Evolutionary conservation across 1,140 invertebrate species (phyloP).

Genomic region (Danaus plexippus): DNA sequence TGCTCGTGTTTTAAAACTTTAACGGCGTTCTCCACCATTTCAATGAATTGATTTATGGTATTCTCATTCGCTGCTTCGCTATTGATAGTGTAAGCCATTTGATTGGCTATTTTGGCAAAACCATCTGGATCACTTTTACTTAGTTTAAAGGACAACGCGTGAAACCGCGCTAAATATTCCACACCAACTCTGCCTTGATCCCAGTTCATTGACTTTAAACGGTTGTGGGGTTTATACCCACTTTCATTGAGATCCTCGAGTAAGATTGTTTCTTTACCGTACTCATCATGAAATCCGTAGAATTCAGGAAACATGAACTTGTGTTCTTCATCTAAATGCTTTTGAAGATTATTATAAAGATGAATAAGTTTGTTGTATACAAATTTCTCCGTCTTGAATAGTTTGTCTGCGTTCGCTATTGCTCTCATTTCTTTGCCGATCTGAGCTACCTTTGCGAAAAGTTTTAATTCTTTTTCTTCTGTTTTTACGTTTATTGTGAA

Average conservation of each 20-base stretch:
- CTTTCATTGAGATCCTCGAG: conserved; percentile 36
- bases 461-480: conserved; percentile 26
- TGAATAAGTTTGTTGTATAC: conserved; percentile 35
- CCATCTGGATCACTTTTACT: conserved; percentile 18
- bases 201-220: conserved; percentile 40
- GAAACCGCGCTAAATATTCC: conserved; percentile 38
- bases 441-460: conserved; percentile 48
- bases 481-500: conserved; percentile 24
- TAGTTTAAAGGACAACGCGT: conserved; percentile 47
- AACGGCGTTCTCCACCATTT: conserved; percentile 10
- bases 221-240: conserved; percentile 32
- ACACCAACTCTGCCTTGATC: conserved; percentile 28
- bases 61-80: too few species aligned
- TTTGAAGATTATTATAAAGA: conserved; percentile 34
- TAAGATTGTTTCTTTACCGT: conserved; percentile 34
- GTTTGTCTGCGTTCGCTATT: conserved; percentile 24
- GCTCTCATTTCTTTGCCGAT: conserved; percentile 27
- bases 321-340: conserved; percentile 25
- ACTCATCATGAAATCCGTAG: conserved; percentile 25
- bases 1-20: conserved; percentile 15
- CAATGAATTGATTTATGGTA: too few species aligned
- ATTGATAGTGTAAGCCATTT: too few species aligned
- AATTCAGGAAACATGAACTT: conserved; percentile 41
- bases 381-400: conserved; percentile 38
- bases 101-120: too few species aligned